phyloP scores from a whole-genome alignment of 1,140 invertebrate genomes.

The Formica exsecta region DNA sequence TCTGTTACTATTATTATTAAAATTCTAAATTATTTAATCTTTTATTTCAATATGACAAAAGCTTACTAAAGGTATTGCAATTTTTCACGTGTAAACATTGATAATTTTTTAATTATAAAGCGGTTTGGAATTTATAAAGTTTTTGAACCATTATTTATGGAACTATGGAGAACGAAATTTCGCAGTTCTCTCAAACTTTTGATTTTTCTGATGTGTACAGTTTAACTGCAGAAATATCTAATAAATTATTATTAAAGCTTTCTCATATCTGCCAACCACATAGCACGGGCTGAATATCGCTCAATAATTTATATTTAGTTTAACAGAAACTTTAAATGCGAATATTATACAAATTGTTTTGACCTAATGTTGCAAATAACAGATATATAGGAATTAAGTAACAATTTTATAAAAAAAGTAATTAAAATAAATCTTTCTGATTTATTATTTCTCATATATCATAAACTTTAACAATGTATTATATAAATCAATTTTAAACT shows the following conservation, averaged over 20 bases:
- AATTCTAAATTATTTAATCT: too few species aligned
- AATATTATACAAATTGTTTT: conserved; percentile 32
- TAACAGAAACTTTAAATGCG: conserved; percentile 42
- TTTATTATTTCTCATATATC: not conserved
- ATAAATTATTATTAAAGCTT: conserved; percentile 39
- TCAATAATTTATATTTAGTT: conserved; percentile 42
- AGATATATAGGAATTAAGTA: not conserved
- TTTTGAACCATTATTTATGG: not conserved
- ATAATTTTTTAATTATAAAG: not conserved
- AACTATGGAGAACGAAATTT: not conserved
- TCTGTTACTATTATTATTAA: too few species aligned
- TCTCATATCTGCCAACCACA: conserved; percentile 17
- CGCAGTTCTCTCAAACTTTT: not conserved
- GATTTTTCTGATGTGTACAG: not conserved
- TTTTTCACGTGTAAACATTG: not conserved
- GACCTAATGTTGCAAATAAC: not conserved
- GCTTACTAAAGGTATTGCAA: not conserved
- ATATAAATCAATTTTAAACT: conserved; percentile 32
- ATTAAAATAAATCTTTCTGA: conserved; percentile 23
- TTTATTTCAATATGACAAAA: not conserved
- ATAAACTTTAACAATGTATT: conserved; percentile 30
- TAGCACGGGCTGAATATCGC: conserved; percentile 8
- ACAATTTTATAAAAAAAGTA: conserved; percentile 9
- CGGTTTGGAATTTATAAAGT: not conserved
- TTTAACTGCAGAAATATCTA: not conserved